These are phyloP conservation scores for Batillaria attramentaria DNA, from an alignment of 1,140 invertebrate genomes.

Conservation along the genomic window DNA sequence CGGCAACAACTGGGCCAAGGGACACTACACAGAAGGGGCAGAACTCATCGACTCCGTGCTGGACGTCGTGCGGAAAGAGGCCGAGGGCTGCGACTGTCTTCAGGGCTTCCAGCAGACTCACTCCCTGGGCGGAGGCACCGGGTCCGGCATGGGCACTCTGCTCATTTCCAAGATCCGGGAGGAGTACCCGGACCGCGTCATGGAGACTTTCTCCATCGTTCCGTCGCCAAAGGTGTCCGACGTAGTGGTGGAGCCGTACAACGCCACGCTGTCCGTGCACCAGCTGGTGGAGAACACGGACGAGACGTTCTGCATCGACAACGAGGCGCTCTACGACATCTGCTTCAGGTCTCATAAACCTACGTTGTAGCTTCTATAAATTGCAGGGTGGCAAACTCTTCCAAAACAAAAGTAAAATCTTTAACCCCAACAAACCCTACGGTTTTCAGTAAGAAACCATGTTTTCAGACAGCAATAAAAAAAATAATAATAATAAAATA, in stretches of 20 bases:
- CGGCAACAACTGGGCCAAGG: constrained; percentile 61
- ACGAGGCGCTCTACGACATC: constrained; percentile 87
- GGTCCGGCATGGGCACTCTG: constrained; percentile 75
- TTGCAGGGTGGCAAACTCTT: no score
- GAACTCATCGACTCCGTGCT: constrained; percentile 87
- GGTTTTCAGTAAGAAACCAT: no score
- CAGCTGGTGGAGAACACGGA: constrained; percentile 72
- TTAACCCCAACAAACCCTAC: no score
- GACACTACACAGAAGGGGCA: constrained; percentile 90
- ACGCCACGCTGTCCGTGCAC: constrained; percentile 72
- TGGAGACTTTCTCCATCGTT: constrained; percentile 92
- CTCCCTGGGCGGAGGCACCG: constrained; percentile 78
- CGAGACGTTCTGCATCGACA: constrained; percentile 81
- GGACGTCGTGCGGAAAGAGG: constrained; percentile 88
- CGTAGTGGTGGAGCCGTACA: constrained; percentile 72
- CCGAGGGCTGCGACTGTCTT: constrained; percentile 87
- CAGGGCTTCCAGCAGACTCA: constrained; percentile 78
- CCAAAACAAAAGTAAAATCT: no score
- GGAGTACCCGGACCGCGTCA: constrained; percentile 87
- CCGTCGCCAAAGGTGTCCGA: constrained; percentile 86
- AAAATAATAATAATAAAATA: no score
- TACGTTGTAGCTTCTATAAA: no score
- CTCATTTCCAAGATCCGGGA: constrained; percentile 77
- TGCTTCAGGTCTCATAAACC: constrained; percentile 84
- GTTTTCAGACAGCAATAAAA: no score